Base-by-base conservation (phyloP, 2,888 invertebrate species). In the Phortica okadai region DNA sequence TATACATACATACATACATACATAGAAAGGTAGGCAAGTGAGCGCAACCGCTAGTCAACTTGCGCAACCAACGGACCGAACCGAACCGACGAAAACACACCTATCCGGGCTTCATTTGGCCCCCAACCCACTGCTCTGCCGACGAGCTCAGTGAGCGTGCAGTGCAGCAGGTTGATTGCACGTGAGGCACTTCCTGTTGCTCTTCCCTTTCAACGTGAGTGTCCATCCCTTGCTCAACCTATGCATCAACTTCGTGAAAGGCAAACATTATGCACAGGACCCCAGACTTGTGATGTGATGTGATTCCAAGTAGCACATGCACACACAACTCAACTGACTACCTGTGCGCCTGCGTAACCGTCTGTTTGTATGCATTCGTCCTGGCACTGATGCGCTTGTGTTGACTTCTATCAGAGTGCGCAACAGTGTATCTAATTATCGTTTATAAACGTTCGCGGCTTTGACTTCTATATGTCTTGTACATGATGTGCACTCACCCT, bases 381-480 rank as follows among this genome's bases (percentile, higher is more conserved):
- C 74, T 58, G 50, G 25, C 16, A 50, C 62, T 21, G 10, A 14
- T 10, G 21, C 62, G 6, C 25, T 25, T 62, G 21, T 21, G 21
- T 21, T 62, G 62, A 11, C 14, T 50, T 50, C 6, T 50, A 50
- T 62, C 42, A 21, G 64, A 59, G 79, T 82, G 85, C 87, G 85
- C 85, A 85, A 87, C 84, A 84, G 84, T 83, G 84, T 76, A 82
- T 84, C 85, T 85, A 85, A 85, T 85, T 85, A 85, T 82, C 79
- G 85, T 87, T 85, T 82, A 78, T 78, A 62, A 82, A 78, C 78
- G 78, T 80, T 80, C 77, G 56, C 72, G 69, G 45, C 67, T 42
- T n/a, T n/a, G 50, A 50, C 50, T 50, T 11, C 50, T 59, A 21
- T 16, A 59, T 25, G n/a, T 33, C 42, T 7, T 62, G 62, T 25